Evolutionary conservation across 2,888 invertebrate species (phyloP), one percentile per base, ranked within the genome.

Genomic region (Spialia ferax): DNA sequence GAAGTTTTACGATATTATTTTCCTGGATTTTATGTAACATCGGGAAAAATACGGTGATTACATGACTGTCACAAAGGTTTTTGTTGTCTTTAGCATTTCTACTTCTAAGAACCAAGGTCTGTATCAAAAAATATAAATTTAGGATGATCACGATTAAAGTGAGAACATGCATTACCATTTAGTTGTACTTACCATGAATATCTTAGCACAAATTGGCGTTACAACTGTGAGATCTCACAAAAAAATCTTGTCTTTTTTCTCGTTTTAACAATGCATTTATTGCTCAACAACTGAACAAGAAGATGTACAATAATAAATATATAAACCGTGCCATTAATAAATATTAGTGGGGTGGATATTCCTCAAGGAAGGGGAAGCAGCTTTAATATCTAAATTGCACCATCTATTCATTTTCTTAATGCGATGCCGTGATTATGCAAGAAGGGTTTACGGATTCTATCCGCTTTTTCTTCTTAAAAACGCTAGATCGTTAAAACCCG

Each of bases 1-100:
- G 70, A 73, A 69, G 60, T 63, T 70, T 52, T 67, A 55, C 55
- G 62, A 62, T 35, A 29, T 23, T 48, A 50, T 45, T 48, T 48
- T 45, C 15, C 45, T 18, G 29, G 60, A 32, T 55, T 55, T 32
- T 18, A 26, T 54, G 26, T 23, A 6, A 1, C 13, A 54, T 8
- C 22, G 26, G 23, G n/a, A 11, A 13, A 50, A 22, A 50, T 22
- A 50, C n/a, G n/a, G 38, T 22, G 22, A 50, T 23, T 22, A 50
- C 20, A 5, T 7, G 5, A 23, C 23, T 13, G 42, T 42, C 15
- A 42, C 42, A 15, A 15, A 6, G 18, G 22, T 48, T 48, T 50
- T 22, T 22, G 3, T 5, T 26, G 3, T 6, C 6, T 6, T 26
- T 26, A 26, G 26, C 26, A 0, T 26, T 26, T 26, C 26, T 26